phyloP scores from a whole-genome alignment of 2,797 vertebrate species.

The Syndactyla subalaris region DNA sequence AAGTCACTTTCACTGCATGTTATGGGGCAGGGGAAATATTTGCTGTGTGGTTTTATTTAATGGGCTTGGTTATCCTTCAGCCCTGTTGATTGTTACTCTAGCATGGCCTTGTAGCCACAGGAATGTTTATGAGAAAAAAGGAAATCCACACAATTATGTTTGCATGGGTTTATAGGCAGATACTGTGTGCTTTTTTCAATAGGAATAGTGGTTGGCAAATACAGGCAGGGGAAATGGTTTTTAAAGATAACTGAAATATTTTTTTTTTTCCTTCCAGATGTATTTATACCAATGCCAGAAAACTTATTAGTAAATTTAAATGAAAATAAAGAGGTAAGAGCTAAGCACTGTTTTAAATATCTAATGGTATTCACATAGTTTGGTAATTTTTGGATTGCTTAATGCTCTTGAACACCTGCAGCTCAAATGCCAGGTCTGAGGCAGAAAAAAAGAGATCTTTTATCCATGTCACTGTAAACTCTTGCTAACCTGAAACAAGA shows the following conservation, averaged over 20 bases:
- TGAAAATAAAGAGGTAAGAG: slow-evolving; percentile 96
- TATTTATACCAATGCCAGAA: slow-evolving; percentile 98
- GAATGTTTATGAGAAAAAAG: neutral
- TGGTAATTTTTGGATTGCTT: neutral
- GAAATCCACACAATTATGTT: neutral
- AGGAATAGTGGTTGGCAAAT: neutral
- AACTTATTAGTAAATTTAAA: slow-evolving; percentile 96
- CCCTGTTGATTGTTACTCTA: neutral
- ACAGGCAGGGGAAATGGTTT: neutral
- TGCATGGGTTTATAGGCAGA: neutral
- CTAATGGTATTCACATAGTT: neutral
- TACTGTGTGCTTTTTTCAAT: neutral
- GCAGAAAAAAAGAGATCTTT: neutral
- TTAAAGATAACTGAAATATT: neutral
- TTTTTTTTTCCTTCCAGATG: slow-evolving; percentile 84
- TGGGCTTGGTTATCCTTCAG: neutral
- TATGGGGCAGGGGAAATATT: neutral
- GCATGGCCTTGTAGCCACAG: neutral
- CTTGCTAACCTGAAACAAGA: neutral
- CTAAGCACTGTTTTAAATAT: slow-evolving; percentile 59
- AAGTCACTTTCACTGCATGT: neutral
- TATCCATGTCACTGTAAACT: neutral
- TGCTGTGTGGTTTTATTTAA: neutral
- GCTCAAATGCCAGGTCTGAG: neutral
- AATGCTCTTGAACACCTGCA: neutral